Percentiles rank a stretch among this genome's conserved stretches.
Conservation (phyloP, 2,113 vertebrate genomes). For the Uropsilus gracilis region DNA sequence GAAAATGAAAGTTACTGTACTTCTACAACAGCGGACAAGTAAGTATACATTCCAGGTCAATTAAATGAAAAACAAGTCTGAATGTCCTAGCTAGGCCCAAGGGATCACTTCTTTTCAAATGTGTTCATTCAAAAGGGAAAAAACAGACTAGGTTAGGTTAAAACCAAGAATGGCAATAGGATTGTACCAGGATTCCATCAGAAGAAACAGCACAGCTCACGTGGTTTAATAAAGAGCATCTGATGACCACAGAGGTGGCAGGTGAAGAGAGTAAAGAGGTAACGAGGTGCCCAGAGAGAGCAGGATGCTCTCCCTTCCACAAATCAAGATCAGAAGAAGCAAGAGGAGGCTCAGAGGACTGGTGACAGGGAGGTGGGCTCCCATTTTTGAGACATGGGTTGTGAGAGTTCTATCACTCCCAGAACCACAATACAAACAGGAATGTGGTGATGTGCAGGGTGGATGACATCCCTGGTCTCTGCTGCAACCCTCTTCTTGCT, state of each 20-base stretch:
- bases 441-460: too few species aligned
- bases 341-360: neutral
- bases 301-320: neutral
- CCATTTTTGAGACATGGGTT: neutral
- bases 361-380: neutral
- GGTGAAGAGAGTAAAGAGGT: neutral
- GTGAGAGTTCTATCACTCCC: too few species aligned
- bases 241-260: neutral
- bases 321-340: neutral
- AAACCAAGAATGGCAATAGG: neutral
- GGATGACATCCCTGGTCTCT: neutral
- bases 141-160: neutral
- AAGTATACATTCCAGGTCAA: neutral
- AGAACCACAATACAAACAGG: too few species aligned
- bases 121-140: neutral
- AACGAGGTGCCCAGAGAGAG: neutral
- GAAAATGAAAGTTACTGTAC: neutral
- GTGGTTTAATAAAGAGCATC: neutral
- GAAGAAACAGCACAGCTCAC: neutral
- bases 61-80: neutral
- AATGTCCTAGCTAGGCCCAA: neutral
- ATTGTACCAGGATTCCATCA: neutral
- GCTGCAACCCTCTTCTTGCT: neutral
- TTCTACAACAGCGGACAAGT: neutral
- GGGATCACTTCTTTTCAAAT: neutral